Percentiles rank a stretch among this genome's conserved stretches.
phyloP scores from a whole-genome alignment of 2,797 vertebrate species.

The Sebastes taczanowskii region DNA sequence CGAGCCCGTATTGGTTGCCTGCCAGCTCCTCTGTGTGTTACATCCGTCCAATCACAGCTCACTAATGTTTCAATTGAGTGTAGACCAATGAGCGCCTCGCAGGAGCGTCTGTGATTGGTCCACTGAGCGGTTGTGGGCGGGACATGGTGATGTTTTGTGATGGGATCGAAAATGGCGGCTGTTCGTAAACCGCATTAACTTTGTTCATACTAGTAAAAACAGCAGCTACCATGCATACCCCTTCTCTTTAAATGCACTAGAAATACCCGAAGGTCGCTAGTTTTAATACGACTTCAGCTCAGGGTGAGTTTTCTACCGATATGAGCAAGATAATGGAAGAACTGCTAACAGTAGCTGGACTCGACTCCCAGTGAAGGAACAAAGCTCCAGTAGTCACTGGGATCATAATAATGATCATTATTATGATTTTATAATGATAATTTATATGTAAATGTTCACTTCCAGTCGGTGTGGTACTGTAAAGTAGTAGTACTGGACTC shows the following conservation, averaged over 20 bases:
- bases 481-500: neutral
- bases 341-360: neutral
- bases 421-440: too few relatives aligned
- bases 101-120: conserved; percentile 23
- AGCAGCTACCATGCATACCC: neutral
- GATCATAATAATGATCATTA: too few relatives aligned
- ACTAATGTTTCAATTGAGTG: neutral
- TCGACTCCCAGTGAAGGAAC: conserved; percentile 33
- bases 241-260: neutral
- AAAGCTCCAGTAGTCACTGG: conserved; percentile 29
- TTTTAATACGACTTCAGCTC: neutral
- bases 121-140: conserved; percentile 55
- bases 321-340: neutral
- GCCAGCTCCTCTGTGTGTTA: neutral
- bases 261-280: neutral
- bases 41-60: conserved; percentile 31
- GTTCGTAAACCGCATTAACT: conserved; percentile 72
- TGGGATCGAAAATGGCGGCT: conserved; percentile 90
- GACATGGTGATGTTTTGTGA: conserved; percentile 81
- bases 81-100: conserved; percentile 46
- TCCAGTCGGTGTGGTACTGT: neutral
- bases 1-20: conserved; percentile 38
- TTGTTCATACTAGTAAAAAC: conserved; percentile 42
- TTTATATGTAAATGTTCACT: neutral
- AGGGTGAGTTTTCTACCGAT: neutral